phyloP scores from a whole-genome alignment of 2,797 vertebrate genomes.

The Squalus acanthias region DNA sequence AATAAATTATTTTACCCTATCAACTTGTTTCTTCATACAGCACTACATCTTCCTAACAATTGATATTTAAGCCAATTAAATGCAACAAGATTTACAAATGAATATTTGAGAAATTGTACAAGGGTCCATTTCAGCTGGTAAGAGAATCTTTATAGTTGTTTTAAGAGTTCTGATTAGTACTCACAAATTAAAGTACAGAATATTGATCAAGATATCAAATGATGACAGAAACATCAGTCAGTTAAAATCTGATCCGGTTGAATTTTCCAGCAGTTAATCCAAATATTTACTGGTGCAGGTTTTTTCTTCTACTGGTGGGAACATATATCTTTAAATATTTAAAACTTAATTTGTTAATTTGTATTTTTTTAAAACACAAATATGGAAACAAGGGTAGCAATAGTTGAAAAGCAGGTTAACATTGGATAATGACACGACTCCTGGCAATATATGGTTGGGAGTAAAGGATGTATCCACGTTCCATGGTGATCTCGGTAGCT shows the following conservation, averaged over 20 bases:
- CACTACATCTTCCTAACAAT: too few relatives aligned
- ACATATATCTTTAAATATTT: neutral
- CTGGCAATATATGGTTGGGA: neutral
- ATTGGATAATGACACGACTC: neutral
- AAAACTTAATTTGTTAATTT: neutral
- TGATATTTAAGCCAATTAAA: too few relatives aligned
- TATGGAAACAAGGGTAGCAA: neutral
- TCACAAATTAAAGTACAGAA: neutral
- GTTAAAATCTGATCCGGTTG: neutral
- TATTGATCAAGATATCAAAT: neutral
- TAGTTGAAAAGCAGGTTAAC: neutral
- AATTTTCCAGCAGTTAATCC: neutral
- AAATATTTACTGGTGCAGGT: neutral
- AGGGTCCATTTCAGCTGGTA: too few relatives aligned
- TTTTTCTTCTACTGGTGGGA: neutral
- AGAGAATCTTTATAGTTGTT: neutral
- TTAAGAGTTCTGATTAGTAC: neutral
- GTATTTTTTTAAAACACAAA: neutral
- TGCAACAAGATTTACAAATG: too few relatives aligned
- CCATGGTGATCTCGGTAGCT: neutral
- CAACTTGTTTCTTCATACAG: too few relatives aligned
- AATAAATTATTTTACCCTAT: too few relatives aligned
- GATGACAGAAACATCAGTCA: neutral
- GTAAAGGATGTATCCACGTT: too few relatives aligned
- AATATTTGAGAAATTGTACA: too few relatives aligned